Evolutionary conservation across 2,113 vertebrate species (phyloP), one percentile per base, ranked within the genome.

Genomic region (Tringa solitaria): DNA sequence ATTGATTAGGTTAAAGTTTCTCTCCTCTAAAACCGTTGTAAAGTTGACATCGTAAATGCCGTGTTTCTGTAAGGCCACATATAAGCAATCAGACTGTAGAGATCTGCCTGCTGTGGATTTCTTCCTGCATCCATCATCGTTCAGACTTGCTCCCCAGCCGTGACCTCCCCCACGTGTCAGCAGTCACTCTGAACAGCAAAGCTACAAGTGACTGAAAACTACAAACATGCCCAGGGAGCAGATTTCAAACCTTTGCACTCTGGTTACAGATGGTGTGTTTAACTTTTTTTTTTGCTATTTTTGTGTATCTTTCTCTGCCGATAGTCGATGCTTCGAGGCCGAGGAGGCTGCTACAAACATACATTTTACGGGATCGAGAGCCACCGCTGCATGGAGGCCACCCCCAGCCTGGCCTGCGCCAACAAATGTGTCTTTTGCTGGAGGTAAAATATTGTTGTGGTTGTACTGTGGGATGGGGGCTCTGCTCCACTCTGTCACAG

Each of bases 341-440:
- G 99, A 92, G 99, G 99, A 76, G 99, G 99, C 45, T 99, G 99
- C 93, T 99, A 99, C 98, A 99, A 99, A 64, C 99, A 99, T 97
- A 99, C 98, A 0, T 99, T 99, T 93, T 99, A 99, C 1, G 99
- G 99, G 9, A 99, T 99, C 0, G 99, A 99, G 97, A 99, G 99
- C 72, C 99, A 99, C 84, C 98, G 99, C 46, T 99, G 99, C 98
- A 99, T 99, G 99, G 99, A 99, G 97, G 98, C 99, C 27, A 99
- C 99, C 0, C 99, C 99, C 0, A 99, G 99, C 95, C 97, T 99
- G 80, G 99, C 99, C 19, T 99, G 99, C 45, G 99, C 99, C 6
- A 99, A 99, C 97, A 99, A 99, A 87, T 99, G 99, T 20, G 98
- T 99, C 84, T 99, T 99, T 96, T 99, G 99, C 96, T 99, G 99